Evolutionary conservation across 2,888 invertebrate species (phyloP), one percentile per base, ranked within the genome.

Genomic region (Tuberolachnus salignus): DNA sequence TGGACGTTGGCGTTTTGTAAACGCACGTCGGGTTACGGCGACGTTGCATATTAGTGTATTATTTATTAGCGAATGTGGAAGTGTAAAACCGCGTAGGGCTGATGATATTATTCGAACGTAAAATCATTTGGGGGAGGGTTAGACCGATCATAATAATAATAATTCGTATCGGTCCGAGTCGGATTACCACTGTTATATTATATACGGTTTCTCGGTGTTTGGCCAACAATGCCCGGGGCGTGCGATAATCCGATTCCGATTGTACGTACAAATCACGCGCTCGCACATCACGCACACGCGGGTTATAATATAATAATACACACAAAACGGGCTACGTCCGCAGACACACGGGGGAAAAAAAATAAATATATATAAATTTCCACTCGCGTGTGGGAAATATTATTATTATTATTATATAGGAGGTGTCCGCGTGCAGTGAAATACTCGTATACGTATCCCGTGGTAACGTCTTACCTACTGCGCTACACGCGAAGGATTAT

Each of bases 211-310:
- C 10, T 61, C 13, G 64, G 74, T 64, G 51, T 75, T 75, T 66
- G 74, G 75, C 64, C 66, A 49, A 75, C 75, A 75, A 75, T 75
- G 66, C 46, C 66, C n/a, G n/a, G n/a, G 57, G 3, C 75, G 26
- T 16, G 55, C 75, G 42, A 57, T 75, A 57, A 67, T 75, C 75
- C 75, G 66, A 75, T 75, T 75, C 19, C 74, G 64, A 73, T 64
- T 64, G 74, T 74, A 74, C 64, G 51, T 74, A 64, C 74, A 74
- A 63, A 74, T 74, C 63, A 55, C 71, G 44, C 23, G 9, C 23
- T 13, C 16, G 44, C 44, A 23, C 55, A 44, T 21, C 55, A 44
- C 42, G 42, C 53, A 42, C 55, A 23, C 23, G 13, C 23, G 9
- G n/a, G n/a, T n/a, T n/a, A n/a, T n/a, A n/a, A n/a, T n/a, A n/a